Conservation (phyloP, 2,797 vertebrate genomes). For the Silurus lanzhouensis region DNA sequence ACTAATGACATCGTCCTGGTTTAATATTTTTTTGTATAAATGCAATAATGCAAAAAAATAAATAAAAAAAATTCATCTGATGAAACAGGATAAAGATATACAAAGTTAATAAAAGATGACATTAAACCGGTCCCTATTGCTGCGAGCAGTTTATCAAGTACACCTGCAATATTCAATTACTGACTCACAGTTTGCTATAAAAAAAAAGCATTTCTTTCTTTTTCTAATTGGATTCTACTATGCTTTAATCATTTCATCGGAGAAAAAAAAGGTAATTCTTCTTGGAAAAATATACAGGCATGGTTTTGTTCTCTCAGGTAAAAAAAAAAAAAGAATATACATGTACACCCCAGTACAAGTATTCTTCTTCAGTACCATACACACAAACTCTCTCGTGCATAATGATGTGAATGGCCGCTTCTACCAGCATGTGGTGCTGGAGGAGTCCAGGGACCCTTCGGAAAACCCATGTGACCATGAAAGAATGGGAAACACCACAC, state of each 20-base stretch:
- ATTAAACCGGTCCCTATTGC: not conserved
- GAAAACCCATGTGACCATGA: too few relatives aligned
- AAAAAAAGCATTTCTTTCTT: not conserved
- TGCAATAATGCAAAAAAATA: constrained; percentile 10
- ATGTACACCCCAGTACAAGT: not conserved
- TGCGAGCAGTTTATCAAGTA: not conserved
- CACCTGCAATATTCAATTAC: not conserved
- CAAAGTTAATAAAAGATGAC: not conserved
- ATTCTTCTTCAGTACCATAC: not conserved
- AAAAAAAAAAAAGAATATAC: not conserved
- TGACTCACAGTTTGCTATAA: not conserved
- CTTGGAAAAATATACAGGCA: not conserved
- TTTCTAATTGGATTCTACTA: not conserved
- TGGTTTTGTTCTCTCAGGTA: not conserved
- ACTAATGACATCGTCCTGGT: not conserved
- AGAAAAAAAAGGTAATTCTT: not conserved
- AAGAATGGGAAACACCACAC: not conserved
- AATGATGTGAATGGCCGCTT: too few relatives aligned
- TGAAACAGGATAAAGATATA: not conserved
- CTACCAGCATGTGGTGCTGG: too few relatives aligned
- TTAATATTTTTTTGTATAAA: not conserved
- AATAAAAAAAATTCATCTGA: not conserved
- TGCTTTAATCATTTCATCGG: not conserved
- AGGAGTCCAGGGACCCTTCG: too few relatives aligned
- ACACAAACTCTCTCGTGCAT: too few relatives aligned